Conservation (phyloP, 2,888 invertebrate species). For the Drosophila yooni region DNA sequence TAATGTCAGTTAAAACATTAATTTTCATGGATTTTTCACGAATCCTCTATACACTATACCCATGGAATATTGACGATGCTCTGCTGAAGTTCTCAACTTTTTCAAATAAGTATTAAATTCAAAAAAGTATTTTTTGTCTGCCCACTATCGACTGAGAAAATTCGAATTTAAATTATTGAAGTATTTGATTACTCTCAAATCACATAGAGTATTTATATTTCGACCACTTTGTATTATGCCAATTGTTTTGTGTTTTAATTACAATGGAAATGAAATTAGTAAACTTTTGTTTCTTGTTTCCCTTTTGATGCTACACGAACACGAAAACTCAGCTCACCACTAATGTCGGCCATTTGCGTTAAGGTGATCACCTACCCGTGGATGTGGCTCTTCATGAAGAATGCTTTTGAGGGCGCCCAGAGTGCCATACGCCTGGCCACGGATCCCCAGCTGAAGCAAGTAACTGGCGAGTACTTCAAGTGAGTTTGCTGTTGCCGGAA, state of each 20-base stretch:
- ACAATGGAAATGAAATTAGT: conserved; percentile 53
- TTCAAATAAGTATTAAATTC: background rate
- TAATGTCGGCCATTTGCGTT: conserved; percentile 86
- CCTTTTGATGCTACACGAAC: conserved; percentile 15
- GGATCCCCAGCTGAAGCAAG: conserved; percentile 87
- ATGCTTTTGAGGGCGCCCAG: conserved; percentile 89
- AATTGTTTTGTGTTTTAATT: conserved; percentile 29
- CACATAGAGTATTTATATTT: background rate
- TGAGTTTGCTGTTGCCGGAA: conserved; percentile 82
- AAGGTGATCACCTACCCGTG: conserved; percentile 88
- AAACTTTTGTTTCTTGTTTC: conserved; percentile 43
- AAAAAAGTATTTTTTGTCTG: background rate
- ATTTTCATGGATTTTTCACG: background rate
- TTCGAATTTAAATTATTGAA: background rate
- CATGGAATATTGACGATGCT: background rate
- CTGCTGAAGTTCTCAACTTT: conserved; percentile 1
- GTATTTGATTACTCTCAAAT: background rate
- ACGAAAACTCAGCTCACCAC: conserved; percentile 79
- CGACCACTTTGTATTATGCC: background rate
- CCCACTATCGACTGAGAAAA: background rate
- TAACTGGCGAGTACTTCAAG: conserved; percentile 89
- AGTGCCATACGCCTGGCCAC: conserved; percentile 88
- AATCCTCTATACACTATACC: background rate
- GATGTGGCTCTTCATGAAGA: conserved; percentile 89
- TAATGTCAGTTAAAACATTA: background rate